phyloP scores from a whole-genome alignment of 2,113 vertebrate genomes.

The Craseonycteris thonglongyai region DNA sequence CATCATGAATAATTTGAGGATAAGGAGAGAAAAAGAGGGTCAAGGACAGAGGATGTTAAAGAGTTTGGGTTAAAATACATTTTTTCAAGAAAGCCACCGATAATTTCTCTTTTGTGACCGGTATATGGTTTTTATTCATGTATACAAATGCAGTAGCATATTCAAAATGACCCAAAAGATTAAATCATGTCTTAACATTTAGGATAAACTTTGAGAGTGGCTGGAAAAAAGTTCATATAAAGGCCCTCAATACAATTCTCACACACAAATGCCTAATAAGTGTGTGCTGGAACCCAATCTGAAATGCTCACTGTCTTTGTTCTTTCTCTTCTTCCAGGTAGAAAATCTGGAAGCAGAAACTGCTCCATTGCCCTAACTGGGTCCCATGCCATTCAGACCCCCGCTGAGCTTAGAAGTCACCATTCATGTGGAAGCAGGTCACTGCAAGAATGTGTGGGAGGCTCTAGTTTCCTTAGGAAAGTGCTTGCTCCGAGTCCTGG shows the following conservation, averaged over 20 bases:
- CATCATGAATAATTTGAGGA: neutral
- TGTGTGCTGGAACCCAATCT: no score
- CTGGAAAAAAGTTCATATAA: neutral
- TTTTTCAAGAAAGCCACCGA: neutral
- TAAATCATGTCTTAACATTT: neutral
- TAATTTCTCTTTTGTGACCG: neutral
- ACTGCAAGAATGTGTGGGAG: conserved; percentile 13
- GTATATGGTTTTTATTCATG: neutral
- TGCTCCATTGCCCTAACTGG: conserved; percentile 77
- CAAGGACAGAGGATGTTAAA: neutral
- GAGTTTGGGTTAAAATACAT: neutral
- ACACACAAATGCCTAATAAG: neutral
- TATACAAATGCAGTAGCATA: neutral
- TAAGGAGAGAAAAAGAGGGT: neutral
- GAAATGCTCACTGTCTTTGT: conserved; percentile 67
- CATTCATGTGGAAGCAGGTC: conserved; percentile 40
- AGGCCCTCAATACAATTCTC: neutral
- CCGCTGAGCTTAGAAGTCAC: conserved; percentile 55
- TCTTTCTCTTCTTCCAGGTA: conserved; percentile 81
- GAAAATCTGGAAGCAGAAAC: conserved; percentile 84
- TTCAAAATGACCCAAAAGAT: neutral
- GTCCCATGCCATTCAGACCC: conserved; percentile 40
- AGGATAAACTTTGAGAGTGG: neutral
- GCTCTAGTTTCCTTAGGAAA: conserved; percentile 64
- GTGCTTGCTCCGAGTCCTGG: conserved; percentile 50